phyloP scores from a whole-genome alignment of 1,140 invertebrate genomes.

The Stegodyphus mimosarum region DNA sequence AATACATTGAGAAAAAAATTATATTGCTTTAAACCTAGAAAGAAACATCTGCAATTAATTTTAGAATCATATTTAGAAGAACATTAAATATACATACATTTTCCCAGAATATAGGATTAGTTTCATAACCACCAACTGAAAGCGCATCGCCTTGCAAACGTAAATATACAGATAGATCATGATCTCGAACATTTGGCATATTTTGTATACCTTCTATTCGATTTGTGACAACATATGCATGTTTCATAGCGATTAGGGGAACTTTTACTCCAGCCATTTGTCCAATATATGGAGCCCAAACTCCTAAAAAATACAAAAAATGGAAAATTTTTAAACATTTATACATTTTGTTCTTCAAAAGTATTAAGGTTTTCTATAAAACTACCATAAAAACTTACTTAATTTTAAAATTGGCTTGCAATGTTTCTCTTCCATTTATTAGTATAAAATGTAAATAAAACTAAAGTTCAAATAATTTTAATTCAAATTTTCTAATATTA shows the following conservation, averaged over 20 bases:
- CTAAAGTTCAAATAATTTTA: no score
- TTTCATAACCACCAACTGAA: slow-evolving; percentile 87
- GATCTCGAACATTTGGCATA: slow-evolving; percentile 84
- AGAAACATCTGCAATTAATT: no score
- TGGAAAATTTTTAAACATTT: no score
- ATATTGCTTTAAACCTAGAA: no score
- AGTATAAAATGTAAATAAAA: no score
- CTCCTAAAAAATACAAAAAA: slow-evolving; percentile 70
- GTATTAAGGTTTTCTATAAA: no score
- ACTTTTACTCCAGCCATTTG: slow-evolving; percentile 78
- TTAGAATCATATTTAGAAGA: slow-evolving; percentile 25
- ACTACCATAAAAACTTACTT: no score
- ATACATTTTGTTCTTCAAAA: no score
- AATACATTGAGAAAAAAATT: no score
- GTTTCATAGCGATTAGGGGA: slow-evolving; percentile 85
- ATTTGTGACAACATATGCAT: slow-evolving; percentile 87
- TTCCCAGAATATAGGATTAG: slow-evolving; percentile 82
- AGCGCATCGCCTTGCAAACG: slow-evolving; percentile 84
- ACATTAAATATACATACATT: slow-evolving; percentile 70
- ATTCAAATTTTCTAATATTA: no score
- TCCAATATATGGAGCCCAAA: slow-evolving; percentile 81
- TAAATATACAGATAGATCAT: slow-evolving; percentile 85
- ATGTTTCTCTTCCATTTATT: no score
- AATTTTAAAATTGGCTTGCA: no score
- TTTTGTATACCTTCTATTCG: slow-evolving; percentile 77